Evolutionary conservation across 2,797 vertebrate species (phyloP).

Genomic region (Semaprochilodus insignis): DNA sequence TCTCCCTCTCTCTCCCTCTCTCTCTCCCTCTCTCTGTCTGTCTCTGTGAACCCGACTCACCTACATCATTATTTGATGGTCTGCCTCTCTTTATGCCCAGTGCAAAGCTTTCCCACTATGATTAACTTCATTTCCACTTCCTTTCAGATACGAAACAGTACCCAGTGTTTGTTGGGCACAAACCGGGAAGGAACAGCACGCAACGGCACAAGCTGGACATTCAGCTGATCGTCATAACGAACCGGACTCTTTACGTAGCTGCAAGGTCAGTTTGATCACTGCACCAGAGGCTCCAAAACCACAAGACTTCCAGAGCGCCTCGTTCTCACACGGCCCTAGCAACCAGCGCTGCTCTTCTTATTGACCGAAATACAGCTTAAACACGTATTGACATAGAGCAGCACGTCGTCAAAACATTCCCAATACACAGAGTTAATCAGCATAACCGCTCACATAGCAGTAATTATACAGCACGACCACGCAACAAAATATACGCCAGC

Average conservation of each 20-base stretch:
- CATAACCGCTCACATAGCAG: neutral
- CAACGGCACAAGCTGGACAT: conserved; percentile 97
- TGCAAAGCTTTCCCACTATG: conserved; percentile 15
- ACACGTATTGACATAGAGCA: conserved; percentile 5
- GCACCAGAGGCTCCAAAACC: conserved; percentile 20
- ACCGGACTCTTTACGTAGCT: conserved; percentile 93
- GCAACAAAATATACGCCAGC: conserved; percentile 14
- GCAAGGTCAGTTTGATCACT: conserved; percentile 85
- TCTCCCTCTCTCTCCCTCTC: neutral
- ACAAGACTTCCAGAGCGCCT: conserved; percentile 8
- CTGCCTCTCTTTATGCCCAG: neutral
- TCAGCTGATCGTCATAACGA: conserved; percentile 96
- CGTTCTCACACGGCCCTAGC: conserved; percentile 13
- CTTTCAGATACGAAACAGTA: conserved; percentile 96
- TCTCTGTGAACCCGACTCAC: conserved; percentile 7
- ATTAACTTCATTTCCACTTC: neutral
- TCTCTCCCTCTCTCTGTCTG: neutral
- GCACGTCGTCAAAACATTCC: conserved; percentile 13
- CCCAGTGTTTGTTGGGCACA: conserved; percentile 97
- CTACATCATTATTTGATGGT: conserved; percentile 10
- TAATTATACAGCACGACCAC: conserved; percentile 8
- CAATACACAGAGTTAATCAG: conserved; percentile 26
- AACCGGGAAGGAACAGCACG: conserved; percentile 94
- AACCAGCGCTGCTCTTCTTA: neutral
- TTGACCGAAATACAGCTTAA: conserved; percentile 15